Evolutionary conservation across 2,888 invertebrate genomes (phyloP), one percentile per base, ranked within the genome.

Genomic region (Macrostomum cliftonense): DNA sequence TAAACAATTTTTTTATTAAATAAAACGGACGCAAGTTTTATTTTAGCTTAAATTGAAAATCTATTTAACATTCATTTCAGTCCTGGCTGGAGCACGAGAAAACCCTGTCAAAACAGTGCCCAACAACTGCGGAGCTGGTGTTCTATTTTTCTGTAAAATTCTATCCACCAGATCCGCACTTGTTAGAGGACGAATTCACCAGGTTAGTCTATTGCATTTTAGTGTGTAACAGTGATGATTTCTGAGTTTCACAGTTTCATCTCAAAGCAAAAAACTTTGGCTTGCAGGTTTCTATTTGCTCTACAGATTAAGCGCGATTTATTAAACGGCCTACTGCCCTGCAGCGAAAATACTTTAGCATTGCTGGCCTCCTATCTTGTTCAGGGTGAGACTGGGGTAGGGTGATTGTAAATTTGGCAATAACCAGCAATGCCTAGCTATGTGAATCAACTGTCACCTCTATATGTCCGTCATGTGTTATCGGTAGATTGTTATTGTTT

Each of bases 31-130:
- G n/a, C n/a, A n/a, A n/a, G n/a, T n/a, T n/a, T n/a, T n/a, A n/a
- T n/a, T n/a, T n/a, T n/a, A n/a, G n/a, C n/a, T n/a, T n/a, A n/a
- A n/a, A n/a, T n/a, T n/a, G n/a, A n/a, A n/a, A n/a, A n/a, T n/a
- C n/a, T n/a, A n/a, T n/a, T n/a, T n/a, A n/a, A n/a, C n/a, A 14
- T 14, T 43, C 21, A 9, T 71, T 74, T 28, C 73, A 88, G 87
- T 91, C 87, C 73, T 97, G 95, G 95, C 71, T 97, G 69, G 95
- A 97, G 74, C 78, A 87, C 59, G 93, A 95, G 71, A 97, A 97
- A 73, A 82, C 88, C 51, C 80, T 97, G 71, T 82, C 86, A 58
- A 80, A 91, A 50, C 97, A 97, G 76, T 78, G 97, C 52, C 87
- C 63, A 7, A 58, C 57, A 37, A 28, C 39, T 9, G 58, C 63